These are phyloP conservation scores for Carterocephalus palaemon DNA, from an alignment of 2,888 invertebrate genomes.

Conservation along the genomic window DNA sequence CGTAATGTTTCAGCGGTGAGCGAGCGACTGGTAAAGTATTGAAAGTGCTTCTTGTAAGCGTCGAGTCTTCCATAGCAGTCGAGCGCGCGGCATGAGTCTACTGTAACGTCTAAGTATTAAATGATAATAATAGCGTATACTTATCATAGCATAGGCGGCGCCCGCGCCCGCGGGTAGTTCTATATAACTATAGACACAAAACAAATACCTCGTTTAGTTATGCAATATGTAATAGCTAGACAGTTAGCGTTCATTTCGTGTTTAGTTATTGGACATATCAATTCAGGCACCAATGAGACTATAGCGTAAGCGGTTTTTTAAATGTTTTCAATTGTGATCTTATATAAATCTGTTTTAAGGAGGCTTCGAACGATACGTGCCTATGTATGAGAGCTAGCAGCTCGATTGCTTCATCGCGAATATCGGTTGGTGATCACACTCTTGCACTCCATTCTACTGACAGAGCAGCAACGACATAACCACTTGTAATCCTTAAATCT, in stretches of 20 bases:
- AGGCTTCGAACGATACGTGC: slow-evolving; percentile 30
- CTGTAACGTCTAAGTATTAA: slow-evolving; percentile 76
- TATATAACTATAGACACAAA: slow-evolving; percentile 68
- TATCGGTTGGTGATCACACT: no score
- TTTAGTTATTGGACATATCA: slow-evolving; percentile 76
- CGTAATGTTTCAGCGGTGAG: slow-evolving; percentile 58
- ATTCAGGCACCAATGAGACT: slow-evolving; percentile 76
- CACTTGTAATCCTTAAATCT: no score
- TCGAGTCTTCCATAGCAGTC: slow-evolving; percentile 79
- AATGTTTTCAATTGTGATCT: slow-evolving; percentile 59
- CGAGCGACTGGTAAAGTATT: slow-evolving; percentile 71
- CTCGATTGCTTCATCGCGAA: no score
- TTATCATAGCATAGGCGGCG: slow-evolving; percentile 67
- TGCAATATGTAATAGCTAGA: slow-evolving; percentile 66
- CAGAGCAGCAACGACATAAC: no score
- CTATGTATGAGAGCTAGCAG: no score
- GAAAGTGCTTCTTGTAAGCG: slow-evolving; percentile 76
- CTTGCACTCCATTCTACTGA: no score
- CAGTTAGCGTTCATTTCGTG: slow-evolving; percentile 69
- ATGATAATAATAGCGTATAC: slow-evolving; percentile 76
- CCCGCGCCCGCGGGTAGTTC: slow-evolving; percentile 60
- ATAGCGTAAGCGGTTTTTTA: slow-evolving; percentile 69
- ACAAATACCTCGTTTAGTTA: slow-evolving; percentile 77
- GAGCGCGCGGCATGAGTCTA: slow-evolving; percentile 63
- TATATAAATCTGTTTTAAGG: slow-evolving; percentile 42